Evolutionary conservation across 2,113 vertebrate species (phyloP), one percentile per base, ranked within the genome.

Genomic region (Mormyrus iriodes): DNA sequence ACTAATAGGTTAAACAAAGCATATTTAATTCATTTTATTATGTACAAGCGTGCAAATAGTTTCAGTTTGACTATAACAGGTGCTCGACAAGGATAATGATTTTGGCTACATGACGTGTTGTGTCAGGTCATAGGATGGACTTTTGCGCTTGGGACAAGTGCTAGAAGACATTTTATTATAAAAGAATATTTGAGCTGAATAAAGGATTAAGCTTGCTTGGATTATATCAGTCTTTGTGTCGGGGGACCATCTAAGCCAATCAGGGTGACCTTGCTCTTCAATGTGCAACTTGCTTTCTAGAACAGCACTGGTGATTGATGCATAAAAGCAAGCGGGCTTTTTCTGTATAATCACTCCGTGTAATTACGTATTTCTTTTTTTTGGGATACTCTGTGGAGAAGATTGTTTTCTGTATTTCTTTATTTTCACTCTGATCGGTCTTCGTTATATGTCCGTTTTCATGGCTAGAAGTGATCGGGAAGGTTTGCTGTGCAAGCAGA

Each of bases 381-480:
- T 35, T 2, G 9, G 46, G 55, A 35, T 88, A 27, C n/a, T 76
- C 69, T 17, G 15, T 76, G 69, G 27, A 76, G 69, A 76, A 76
- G 69, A 76, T 4, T 76, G 31, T 39, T 76, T 76, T 17, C 13
- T 35, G 0, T 35, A 73, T 76, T 13, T 35, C 12, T 35, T 76
- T 39, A 35, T 79, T 79, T 79, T 35, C 35, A 42, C 15, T 42
- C 13, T 39, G 69, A 76, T 35, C 17, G 2, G 13, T 19, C 35
- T 7, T 79, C 15, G 73, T 42, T 79, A 15, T 35, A 35, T 42
- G 13, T 42, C 10, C n/a, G 85, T 86, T 69, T 52, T 89, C 87
- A 96, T 96, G 96, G 95, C 94, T 31, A 89, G 90, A 85, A 89
- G 89, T 1, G 90, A 90, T 27, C 85, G 85, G 39, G 88, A 91